Conservation (phyloP, 1,140 invertebrate genomes). For the Pristionchus pacificus region DNA sequence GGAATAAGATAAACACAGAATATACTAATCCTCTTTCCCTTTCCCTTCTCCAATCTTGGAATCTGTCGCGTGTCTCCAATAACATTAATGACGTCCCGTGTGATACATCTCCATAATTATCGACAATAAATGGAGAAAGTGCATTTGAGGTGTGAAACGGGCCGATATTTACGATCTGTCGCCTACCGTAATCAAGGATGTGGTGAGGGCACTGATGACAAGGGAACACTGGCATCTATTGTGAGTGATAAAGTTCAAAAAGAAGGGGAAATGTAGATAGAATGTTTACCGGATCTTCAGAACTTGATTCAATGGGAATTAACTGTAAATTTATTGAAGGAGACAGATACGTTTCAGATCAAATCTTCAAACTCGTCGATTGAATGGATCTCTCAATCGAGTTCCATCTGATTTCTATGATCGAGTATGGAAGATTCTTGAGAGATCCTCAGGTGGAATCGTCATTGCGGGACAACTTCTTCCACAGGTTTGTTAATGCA, state of each 20-base stretch:
- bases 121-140: no score
- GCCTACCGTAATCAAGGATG: conserved; percentile 52
- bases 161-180: conserved; percentile 51
- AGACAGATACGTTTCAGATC: conserved; percentile 34
- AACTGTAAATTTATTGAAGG: not conserved
- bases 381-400: conserved; percentile 90
- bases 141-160: conserved; percentile 3
- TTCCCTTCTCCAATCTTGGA: no score
- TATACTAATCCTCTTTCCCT: no score
- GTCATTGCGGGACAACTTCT: conserved; percentile 76
- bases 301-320: not conserved
- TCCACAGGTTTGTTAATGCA: conserved; percentile 62
- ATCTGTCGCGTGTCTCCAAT: no score
- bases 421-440: conserved; percentile 88
- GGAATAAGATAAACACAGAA: no score
- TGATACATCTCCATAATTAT: no score
- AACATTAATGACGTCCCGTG: no score
- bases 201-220: conserved; percentile 44
- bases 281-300: not conserved
- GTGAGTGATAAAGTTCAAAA: conserved; percentile 36
- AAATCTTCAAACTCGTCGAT: conserved; percentile 73
- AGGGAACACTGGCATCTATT: conserved; percentile 54
- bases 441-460: conserved; percentile 76
- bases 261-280: not conserved
- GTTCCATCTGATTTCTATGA: conserved; percentile 90